Evolutionary conservation across 2,113 vertebrate genomes (phyloP).

Genomic region (Leucoraja erinaceus): DNA sequence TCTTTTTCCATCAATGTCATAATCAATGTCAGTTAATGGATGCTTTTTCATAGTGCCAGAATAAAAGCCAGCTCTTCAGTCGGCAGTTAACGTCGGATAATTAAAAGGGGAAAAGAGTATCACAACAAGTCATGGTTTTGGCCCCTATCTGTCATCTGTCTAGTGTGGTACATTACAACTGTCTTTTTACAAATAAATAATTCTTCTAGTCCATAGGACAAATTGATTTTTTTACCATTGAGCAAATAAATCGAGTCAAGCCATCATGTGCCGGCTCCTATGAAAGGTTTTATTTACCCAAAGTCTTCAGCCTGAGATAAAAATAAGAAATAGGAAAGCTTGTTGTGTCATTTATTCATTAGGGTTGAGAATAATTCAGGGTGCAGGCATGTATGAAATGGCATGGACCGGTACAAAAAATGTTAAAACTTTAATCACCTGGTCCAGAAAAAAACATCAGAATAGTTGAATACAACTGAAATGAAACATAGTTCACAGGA

Average conservation of each 20-base stretch:
- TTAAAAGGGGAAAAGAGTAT: background rate
- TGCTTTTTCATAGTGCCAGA: slow-evolving; percentile 44
- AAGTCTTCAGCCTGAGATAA: slow-evolving; percentile 5
- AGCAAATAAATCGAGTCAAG: slow-evolving; percentile 39
- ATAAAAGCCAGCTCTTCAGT: slow-evolving; percentile 44
- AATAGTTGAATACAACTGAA: background rate
- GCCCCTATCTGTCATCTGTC: slow-evolving; percentile 17
- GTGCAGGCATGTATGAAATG: slow-evolving; percentile 13
- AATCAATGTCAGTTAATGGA: slow-evolving; percentile 50
- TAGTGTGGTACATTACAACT: slow-evolving; percentile 13
- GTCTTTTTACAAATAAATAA: slow-evolving; percentile 40
- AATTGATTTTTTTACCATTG: slow-evolving; percentile 42
- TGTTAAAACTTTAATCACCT: background rate
- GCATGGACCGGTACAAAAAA: background rate
- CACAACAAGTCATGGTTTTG: background rate
- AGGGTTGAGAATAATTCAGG: background rate
- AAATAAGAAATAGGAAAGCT: background rate
- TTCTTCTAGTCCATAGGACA: slow-evolving; percentile 42
- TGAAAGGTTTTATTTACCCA: slow-evolving; percentile 33
- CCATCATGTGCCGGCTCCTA: background rate
- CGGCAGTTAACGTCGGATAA: slow-evolving; percentile 44
- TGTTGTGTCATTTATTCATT: slow-evolving; percentile 34
- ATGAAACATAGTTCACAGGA: background rate
- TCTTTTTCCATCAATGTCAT: slow-evolving; percentile 39
- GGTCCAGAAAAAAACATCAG: background rate